phyloP scores from a whole-genome alignment of 1,140 invertebrate species.

The Drosophila gunungcola region DNA sequence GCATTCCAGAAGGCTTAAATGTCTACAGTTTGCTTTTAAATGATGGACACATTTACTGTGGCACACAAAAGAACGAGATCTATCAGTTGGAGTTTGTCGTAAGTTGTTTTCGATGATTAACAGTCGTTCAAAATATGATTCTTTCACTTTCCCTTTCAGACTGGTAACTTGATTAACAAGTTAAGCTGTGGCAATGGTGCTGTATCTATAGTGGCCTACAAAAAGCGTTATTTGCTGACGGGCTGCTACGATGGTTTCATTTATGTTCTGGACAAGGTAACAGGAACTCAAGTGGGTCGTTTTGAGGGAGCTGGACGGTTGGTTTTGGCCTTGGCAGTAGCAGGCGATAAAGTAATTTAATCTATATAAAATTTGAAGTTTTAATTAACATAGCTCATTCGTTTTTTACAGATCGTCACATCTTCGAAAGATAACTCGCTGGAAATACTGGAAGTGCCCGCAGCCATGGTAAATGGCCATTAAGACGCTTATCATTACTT shows the following conservation, averaged over 20 bases:
- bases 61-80: conserved; percentile 88
- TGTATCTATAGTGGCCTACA: conserved; percentile 87
- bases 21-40: conserved; percentile 89
- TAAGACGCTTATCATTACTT: neutral
- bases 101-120: conserved; percentile 39
- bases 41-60: conserved; percentile 88
- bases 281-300: conserved; percentile 82
- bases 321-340: conserved; percentile 87
- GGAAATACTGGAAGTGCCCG: conserved; percentile 68
- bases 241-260: conserved; percentile 90
- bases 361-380: neutral
- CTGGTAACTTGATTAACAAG: conserved; percentile 86
- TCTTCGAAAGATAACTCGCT: conserved; percentile 77
- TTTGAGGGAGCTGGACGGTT: conserved; percentile 88
- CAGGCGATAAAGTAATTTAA: conserved; percentile 87
- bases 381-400: neutral
- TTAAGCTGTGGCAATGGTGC: conserved; percentile 88
- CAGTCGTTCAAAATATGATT: neutral
- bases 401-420: conserved; percentile 61
- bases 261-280: conserved; percentile 88
- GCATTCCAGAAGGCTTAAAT: conserved; percentile 87
- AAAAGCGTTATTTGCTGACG: conserved; percentile 87
- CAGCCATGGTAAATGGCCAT: conserved; percentile 31
- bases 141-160: conserved; percentile 82
- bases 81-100: conserved; percentile 89